Percentiles rank a stretch among this genome's conserved stretches.
These are phyloP conservation scores for Chlorospingus semifuscus DNA, from an alignment of 2,797 vertebrate species.

Conservation along the genomic window DNA sequence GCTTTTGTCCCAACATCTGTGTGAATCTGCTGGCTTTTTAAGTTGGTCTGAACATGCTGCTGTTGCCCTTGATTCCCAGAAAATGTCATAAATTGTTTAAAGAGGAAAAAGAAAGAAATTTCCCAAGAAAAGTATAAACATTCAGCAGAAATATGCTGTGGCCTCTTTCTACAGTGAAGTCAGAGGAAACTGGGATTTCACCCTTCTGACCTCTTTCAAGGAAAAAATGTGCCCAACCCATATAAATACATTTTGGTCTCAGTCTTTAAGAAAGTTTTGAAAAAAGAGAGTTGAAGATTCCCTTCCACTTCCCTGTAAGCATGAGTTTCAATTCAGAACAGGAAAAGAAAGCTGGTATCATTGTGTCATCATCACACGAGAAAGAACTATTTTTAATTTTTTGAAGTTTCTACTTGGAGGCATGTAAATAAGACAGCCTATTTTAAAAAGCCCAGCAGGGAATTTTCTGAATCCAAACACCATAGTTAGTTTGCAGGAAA, in stretches of 20 bases:
- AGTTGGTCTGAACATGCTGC: not conserved
- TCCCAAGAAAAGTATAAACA: constrained; percentile 41
- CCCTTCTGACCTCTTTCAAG: constrained; percentile 30
- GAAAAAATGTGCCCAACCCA: constrained; percentile 10
- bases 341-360: not conserved
- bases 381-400: not conserved
- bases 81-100: not conserved
- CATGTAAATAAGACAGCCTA: not conserved
- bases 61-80: not conserved
- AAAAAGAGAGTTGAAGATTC: not conserved
- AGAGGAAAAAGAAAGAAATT: constrained; percentile 16
- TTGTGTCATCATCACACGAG: not conserved
- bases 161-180: constrained; percentile 1
- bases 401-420: not conserved
- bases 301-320: not conserved
- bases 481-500: not conserved
- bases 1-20: not conserved
- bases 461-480: not conserved
- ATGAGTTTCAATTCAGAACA: not conserved
- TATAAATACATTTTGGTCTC: not conserved
- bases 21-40: not conserved
- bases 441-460: constrained; percentile 11
- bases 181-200: constrained; percentile 28
- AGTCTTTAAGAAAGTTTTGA: not conserved
- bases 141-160: constrained; percentile 25